A percentile compares a stretch with the other conserved stretches of the same genome.
Evolutionary conservation across 1,140 invertebrate species (phyloP).

Genomic region (Asbolus verrucosus): DNA sequence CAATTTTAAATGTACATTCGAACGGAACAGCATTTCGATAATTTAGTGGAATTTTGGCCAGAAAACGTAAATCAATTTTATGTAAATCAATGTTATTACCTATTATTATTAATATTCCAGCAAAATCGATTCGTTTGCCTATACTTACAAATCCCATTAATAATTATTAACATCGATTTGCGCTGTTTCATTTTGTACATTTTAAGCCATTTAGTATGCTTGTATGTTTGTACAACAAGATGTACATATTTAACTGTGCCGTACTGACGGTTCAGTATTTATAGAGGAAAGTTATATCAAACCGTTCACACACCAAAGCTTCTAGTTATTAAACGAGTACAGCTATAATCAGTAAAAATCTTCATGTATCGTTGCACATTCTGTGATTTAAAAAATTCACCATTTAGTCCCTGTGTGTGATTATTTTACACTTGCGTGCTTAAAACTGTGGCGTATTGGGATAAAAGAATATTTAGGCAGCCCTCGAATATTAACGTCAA

Average conservation of each 20-base stretch:
- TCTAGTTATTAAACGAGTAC: neutral
- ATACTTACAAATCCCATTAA: neutral
- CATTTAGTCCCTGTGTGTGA: slow-evolving; percentile 3
- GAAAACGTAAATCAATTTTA: too few species aligned
- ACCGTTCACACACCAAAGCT: neutral
- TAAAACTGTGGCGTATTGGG: neutral
- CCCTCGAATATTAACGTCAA: too few species aligned
- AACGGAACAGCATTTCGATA: neutral
- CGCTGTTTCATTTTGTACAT: neutral
- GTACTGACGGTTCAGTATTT: too few species aligned
- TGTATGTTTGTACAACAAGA: neutral
- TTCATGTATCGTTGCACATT: slow-evolving; percentile 4
- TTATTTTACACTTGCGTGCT: slow-evolving; percentile 21
- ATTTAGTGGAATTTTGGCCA: too few species aligned
- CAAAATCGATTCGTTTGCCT: too few species aligned
- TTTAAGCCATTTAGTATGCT: neutral
- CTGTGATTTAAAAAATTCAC: slow-evolving; percentile 1
- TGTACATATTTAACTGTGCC: slow-evolving; percentile 1
- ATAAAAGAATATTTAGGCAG: neutral
- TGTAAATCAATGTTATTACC: too few species aligned
- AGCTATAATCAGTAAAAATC: neutral
- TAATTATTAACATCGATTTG: slow-evolving; percentile 2
- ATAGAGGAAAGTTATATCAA: neutral
- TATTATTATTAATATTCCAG: neutral
- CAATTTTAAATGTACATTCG: neutral